phyloP scores from a whole-genome alignment of 2,113 vertebrate species.

The Lophius piscatorius region DNA sequence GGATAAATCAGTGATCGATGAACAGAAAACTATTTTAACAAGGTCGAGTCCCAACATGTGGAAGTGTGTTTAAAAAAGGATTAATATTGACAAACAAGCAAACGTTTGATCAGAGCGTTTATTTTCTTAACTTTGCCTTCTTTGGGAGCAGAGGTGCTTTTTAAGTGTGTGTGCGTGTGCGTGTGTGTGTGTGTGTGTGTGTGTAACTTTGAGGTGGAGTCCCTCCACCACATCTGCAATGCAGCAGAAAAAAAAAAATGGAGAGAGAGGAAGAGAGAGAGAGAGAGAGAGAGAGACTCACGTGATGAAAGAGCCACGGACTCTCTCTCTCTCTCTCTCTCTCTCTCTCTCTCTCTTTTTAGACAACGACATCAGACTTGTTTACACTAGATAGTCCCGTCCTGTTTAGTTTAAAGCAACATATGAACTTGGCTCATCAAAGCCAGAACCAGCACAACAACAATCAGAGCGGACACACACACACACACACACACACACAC shows the following conservation, averaged over 20 bases:
- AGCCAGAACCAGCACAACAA: too few relatives aligned
- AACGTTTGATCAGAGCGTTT: constrained; percentile 59
- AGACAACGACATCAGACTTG: constrained; percentile 2
- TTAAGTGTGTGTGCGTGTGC: constrained; percentile 32
- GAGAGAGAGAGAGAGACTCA: constrained; percentile 40
- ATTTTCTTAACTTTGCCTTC: constrained; percentile 58
- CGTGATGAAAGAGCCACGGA: constrained; percentile 63
- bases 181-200: constrained; percentile 30
- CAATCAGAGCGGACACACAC: not conserved
- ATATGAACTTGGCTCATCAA: constrained; percentile 7
- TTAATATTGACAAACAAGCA: constrained; percentile 57
- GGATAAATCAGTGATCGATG: constrained; percentile 70
- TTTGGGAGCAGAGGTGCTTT: constrained; percentile 39
- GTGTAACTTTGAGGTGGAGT: constrained; percentile 77
- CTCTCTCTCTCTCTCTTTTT: constrained; percentile 7
- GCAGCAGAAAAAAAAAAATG: constrained; percentile 80
- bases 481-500: constrained; percentile 20
- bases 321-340: constrained; percentile 16
- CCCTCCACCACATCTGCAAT: constrained; percentile 83
- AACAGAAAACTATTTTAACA: constrained; percentile 72
- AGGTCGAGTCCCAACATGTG: constrained; percentile 63
- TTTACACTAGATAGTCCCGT: too few relatives aligned
- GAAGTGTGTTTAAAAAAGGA: constrained; percentile 19
- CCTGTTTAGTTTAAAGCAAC: not conserved
- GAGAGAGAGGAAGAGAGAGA: constrained; percentile 48